Conservation (phyloP, 1,140 invertebrate species). For the Pristionchus pacificus region DNA sequence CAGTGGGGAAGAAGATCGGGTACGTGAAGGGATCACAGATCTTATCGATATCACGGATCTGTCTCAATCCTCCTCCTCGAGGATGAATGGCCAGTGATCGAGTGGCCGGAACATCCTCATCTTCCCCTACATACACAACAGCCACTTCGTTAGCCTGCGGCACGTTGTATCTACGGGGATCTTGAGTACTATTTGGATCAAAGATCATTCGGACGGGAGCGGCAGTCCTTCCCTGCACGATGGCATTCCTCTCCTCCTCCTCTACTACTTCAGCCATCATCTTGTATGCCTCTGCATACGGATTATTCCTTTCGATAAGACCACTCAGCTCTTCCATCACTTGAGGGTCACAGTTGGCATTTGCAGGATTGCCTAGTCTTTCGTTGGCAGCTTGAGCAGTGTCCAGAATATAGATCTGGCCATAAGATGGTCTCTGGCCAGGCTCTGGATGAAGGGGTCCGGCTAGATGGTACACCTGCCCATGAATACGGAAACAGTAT, state of each 20-base stretch:
- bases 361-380: conserved; percentile 1
- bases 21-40: conserved; percentile 11
- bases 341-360: conserved; percentile 5
- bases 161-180: conserved; percentile 6
- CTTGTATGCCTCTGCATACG: neutral
- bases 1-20: conserved; percentile 16
- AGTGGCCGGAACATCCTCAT: conserved; percentile 4
- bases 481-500: too few relatives aligned
- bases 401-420: conserved; percentile 15
- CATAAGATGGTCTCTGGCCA: too few relatives aligned
- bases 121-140: conserved; percentile 11
- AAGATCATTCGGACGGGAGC: neutral
- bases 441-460: too few relatives aligned
- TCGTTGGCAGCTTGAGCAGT: neutral
- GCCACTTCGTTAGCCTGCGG: conserved; percentile 20
- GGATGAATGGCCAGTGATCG: conserved; percentile 3
- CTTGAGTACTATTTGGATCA: neutral
- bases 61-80: neutral
- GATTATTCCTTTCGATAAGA: neutral
- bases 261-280: conserved; percentile 1
- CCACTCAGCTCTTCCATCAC: conserved; percentile 3
- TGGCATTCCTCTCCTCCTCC: conserved; percentile 3
- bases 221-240: neutral
- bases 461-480: too few relatives aligned
- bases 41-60: neutral